A percentile compares a stretch with the other conserved stretches of the same genome.
Evolutionary conservation across 2,888 invertebrate species (phyloP).

Genomic region (Oxycera nigricornis): DNA sequence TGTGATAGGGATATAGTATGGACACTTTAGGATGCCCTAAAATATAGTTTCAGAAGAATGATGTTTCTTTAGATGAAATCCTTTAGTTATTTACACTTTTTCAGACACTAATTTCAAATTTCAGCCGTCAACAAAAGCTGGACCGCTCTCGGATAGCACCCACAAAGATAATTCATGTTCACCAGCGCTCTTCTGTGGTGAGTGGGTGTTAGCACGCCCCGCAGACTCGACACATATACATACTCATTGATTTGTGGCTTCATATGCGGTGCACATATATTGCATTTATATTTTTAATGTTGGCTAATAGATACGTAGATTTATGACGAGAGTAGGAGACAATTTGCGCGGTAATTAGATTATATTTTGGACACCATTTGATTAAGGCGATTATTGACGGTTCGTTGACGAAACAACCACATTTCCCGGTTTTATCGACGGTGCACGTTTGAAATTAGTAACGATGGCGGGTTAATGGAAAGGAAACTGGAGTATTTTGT

Average conservation of each 20-base stretch:
- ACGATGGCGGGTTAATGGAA: background rate
- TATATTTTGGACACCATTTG: conserved; percentile 22
- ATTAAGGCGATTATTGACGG: conserved; percentile 29
- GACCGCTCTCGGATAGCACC: no score
- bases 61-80: no score
- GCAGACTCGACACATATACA: background rate
- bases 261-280: conserved; percentile 33
- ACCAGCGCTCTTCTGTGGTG: background rate
- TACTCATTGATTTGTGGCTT: conserved; percentile 42
- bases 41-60: no score
- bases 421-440: background rate
- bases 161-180: no score
- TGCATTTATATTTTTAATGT: conserved; percentile 42
- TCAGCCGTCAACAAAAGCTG: no score
- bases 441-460: background rate
- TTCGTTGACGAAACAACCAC: background rate
- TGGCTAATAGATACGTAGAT: conserved; percentile 42
- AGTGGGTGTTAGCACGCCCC: background rate
- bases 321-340: conserved; percentile 16
- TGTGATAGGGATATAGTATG: no score
- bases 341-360: conserved; percentile 22
- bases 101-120: no score
- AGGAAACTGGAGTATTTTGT: background rate
- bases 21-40: no score
- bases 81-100: no score